These are phyloP conservation scores for Cotesia vestalis DNA, from an alignment of 1,140 invertebrate genomes.

Conservation along the genomic window DNA sequence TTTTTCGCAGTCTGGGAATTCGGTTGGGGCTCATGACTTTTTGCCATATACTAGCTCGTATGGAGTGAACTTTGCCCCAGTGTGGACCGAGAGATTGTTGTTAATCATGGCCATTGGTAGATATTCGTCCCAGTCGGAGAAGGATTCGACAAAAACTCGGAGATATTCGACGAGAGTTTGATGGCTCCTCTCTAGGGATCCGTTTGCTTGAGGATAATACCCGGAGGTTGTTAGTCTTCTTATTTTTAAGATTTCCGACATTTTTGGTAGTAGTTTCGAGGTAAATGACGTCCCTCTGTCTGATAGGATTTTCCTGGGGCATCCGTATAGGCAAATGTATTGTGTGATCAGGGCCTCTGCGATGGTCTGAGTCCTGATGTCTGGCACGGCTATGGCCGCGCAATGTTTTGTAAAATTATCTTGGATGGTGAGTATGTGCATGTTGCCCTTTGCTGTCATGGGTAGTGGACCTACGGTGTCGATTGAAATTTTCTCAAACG, in stretches of 20 bases:
- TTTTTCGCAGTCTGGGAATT: neutral
- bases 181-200: slow-evolving; percentile 25
- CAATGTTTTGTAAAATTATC: slow-evolving; percentile 51
- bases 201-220: slow-evolving; percentile 33
- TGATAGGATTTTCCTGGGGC: slow-evolving; percentile 45
- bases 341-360: slow-evolving; percentile 39
- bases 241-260: slow-evolving; percentile 43
- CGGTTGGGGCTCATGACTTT: neutral
- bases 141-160: neutral
- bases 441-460: slow-evolving; percentile 2
- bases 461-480: neutral
- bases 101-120: slow-evolving; percentile 18
- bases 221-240: slow-evolving; percentile 20
- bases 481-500: slow-evolving; percentile 34
- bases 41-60: slow-evolving; percentile 20
- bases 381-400: slow-evolving; percentile 38
- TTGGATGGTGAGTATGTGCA: slow-evolving; percentile 43
- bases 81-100: slow-evolving; percentile 19
- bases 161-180: neutral
- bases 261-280: slow-evolving; percentile 40
- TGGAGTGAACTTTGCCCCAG: slow-evolving; percentile 6
- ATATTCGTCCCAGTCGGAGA: slow-evolving; percentile 9
- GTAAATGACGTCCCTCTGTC: slow-evolving; percentile 46
- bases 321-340: slow-evolving; percentile 40
- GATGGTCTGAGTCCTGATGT: no score